Evolutionary conservation across 2,113 vertebrate species (phyloP).

Genomic region (Lasiurus borealis): DNA sequence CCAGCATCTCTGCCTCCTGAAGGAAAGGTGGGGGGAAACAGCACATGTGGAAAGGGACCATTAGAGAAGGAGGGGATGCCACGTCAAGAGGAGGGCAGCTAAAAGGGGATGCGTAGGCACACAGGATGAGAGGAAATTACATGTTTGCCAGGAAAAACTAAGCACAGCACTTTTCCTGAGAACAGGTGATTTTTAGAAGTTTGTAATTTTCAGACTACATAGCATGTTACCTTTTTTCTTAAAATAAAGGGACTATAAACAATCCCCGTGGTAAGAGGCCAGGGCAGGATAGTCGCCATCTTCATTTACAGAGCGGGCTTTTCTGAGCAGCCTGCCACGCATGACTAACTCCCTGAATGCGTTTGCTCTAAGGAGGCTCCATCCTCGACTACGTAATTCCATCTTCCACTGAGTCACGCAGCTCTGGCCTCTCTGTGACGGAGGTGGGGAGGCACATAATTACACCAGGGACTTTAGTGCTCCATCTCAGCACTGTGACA

Average conservation of each 20-base stretch:
- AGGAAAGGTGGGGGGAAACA: neutral
- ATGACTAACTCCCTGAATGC: too few species aligned
- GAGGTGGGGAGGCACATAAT: too few species aligned
- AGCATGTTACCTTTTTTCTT: neutral
- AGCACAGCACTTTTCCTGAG: neutral
- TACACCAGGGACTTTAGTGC: neutral
- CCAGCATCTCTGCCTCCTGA: neutral
- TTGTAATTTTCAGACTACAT: conserved; percentile 38
- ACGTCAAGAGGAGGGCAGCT: neutral
- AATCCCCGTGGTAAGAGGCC: neutral
- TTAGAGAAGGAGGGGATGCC: neutral
- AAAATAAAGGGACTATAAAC: conserved; percentile 36
- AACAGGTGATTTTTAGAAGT: neutral
- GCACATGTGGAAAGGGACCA: neutral
- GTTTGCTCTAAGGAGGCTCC: neutral
- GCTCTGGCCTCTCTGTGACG: rapidly evolving
- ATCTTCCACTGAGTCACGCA: rapidly evolving
- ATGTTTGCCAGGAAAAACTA: neutral
- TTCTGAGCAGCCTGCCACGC: neutral
- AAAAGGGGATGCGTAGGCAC: rapidly evolving
- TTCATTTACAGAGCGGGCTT: neutral
- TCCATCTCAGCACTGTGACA: rapidly evolving
- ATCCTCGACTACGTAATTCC: neutral
- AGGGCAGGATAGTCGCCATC: neutral
- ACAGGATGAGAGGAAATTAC: neutral